These are phyloP conservation scores for Nesoenas mayeri DNA, from an alignment of 2,113 vertebrate genomes.

Conservation along the genomic window DNA sequence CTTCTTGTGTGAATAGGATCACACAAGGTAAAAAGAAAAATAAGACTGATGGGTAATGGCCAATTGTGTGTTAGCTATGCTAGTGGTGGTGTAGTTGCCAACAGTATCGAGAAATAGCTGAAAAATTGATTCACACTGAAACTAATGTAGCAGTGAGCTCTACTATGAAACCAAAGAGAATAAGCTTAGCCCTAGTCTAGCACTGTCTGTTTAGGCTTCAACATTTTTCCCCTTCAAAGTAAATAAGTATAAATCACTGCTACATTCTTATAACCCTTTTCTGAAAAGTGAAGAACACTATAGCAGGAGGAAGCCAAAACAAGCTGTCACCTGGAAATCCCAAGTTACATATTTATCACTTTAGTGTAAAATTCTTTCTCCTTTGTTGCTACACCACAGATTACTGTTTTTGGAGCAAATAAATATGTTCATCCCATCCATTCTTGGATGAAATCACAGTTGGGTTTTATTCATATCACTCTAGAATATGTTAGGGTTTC, in stretches of 20 bases:
- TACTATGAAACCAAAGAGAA: neutral
- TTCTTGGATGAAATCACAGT: neutral
- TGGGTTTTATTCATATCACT: neutral
- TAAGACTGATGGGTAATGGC: neutral
- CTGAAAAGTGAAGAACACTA: neutral
- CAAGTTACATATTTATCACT: neutral
- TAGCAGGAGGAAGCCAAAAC: neutral
- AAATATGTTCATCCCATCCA: neutral
- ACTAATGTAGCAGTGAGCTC: neutral
- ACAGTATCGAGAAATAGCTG: neutral
- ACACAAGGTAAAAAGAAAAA: neutral
- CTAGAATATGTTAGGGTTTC: neutral
- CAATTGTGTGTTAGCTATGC: neutral
- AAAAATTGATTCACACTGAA: neutral
- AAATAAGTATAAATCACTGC: neutral
- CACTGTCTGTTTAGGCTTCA: neutral
- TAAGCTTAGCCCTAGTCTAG: neutral
- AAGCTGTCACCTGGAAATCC: neutral
- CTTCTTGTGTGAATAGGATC: neutral
- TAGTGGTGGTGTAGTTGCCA: neutral
- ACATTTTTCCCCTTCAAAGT: neutral
- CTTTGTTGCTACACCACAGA: neutral
- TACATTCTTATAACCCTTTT: neutral
- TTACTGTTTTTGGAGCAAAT: neutral
- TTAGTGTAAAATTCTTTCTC: neutral